Evolutionary conservation across 2,113 vertebrate genomes (phyloP).

Genomic region (Etheostoma spectabile): DNA sequence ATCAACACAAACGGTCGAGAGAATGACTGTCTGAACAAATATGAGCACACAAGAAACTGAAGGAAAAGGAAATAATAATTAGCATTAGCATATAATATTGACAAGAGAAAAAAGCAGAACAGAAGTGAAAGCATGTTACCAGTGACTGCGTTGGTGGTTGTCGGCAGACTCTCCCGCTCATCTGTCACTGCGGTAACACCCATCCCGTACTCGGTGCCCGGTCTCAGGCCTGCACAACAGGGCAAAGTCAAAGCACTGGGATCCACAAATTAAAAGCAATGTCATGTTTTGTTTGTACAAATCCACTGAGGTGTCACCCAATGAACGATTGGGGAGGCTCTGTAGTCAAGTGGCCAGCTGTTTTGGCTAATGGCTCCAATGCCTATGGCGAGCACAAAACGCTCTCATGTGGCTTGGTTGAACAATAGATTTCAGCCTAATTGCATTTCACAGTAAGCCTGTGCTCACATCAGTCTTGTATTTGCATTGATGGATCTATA

Average conservation of each 20-base stretch:
- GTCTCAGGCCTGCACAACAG: slow-evolving; percentile 87
- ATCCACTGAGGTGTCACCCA: slow-evolving; percentile 46
- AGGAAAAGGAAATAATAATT: too few relatives aligned
- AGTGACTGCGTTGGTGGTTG: slow-evolving; percentile 95
- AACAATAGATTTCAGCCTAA: slow-evolving; percentile 66
- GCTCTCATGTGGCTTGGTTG: slow-evolving; percentile 58
- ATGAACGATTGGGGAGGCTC: slow-evolving; percentile 36
- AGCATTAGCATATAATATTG: too few relatives aligned
- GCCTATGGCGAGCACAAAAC: slow-evolving; percentile 47
- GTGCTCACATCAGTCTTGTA: slow-evolving; percentile 38
- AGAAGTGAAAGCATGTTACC: slow-evolving; percentile 81
- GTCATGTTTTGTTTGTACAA: slow-evolving; percentile 47
- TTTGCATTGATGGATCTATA: slow-evolving; percentile 75
- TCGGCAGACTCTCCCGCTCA: slow-evolving; percentile 91
- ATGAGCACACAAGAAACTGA: too few relatives aligned
- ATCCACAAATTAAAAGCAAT: slow-evolving; percentile 32
- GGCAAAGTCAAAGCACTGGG: slow-evolving; percentile 15
- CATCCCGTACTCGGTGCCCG: slow-evolving; percentile 96
- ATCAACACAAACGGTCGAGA: too few relatives aligned
- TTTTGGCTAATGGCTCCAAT: slow-evolving; percentile 57
- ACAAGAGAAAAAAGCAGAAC: too few relatives aligned
- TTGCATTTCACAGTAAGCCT: slow-evolving; percentile 69
- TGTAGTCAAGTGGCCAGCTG: slow-evolving; percentile 68
- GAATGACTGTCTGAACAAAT: too few relatives aligned
- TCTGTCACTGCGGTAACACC: slow-evolving; percentile 94